Conservation (phyloP, 1,140 invertebrate genomes). For the Lysiphlebus fabarum region DNA sequence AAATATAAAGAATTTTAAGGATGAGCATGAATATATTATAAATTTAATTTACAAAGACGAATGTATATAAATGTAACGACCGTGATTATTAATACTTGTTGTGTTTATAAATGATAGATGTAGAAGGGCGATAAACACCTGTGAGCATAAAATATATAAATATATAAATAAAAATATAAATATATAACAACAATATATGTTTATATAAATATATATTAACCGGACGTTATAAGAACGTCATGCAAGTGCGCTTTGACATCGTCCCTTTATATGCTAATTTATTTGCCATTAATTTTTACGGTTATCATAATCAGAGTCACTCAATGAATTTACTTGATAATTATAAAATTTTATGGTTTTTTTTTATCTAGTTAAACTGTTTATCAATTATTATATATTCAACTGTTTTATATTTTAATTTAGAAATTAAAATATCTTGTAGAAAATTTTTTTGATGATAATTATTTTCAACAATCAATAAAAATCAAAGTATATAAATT, state of each 20-base stretch:
- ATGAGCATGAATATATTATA: slow-evolving; percentile 1
- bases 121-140: slow-evolving; percentile 22
- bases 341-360: no score
- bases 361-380: no score
- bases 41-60: slow-evolving; percentile 29
- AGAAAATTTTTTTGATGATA: no score
- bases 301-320: background rate
- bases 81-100: slow-evolving; percentile 49
- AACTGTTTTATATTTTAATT: no score
- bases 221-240: slow-evolving; percentile 41
- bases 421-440: no score
- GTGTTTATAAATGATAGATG: slow-evolving; percentile 39
- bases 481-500: no score
- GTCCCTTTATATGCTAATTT: slow-evolving; percentile 31
- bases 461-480: no score
- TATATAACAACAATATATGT: no score
- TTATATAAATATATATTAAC: slow-evolving; percentile 27
- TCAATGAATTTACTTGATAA: slow-evolving; percentile 11
- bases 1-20: background rate
- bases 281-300: background rate
- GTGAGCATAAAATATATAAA: no score
- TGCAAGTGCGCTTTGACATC: slow-evolving; percentile 39
- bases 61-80: slow-evolving; percentile 25
- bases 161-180: no score
- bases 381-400: no score